phyloP scores from a whole-genome alignment of 2,797 vertebrate genomes.

The Ptychadena robeensis region DNA sequence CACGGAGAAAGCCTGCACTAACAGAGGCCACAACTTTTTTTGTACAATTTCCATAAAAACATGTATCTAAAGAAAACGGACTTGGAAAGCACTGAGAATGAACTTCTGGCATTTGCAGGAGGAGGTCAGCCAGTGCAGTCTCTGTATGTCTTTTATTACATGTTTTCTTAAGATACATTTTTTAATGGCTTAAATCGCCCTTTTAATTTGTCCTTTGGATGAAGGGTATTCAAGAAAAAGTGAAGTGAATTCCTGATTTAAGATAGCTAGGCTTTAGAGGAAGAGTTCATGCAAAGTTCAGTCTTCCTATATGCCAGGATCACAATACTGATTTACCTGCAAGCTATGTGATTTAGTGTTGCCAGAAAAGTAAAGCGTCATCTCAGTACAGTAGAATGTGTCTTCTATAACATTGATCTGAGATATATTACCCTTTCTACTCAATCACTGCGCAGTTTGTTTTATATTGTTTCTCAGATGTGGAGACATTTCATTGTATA shows the following conservation, averaged over 20 bases:
- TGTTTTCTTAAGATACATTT: not conserved
- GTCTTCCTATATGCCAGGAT: too few relatives aligned
- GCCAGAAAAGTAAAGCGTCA: not conserved
- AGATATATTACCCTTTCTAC: too few relatives aligned
- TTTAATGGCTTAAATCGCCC: not conserved
- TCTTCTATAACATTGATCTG: too few relatives aligned
- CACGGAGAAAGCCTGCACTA: not conserved
- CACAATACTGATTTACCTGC: not conserved
- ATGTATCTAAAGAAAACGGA: too few relatives aligned
- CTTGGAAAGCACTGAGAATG: too few relatives aligned
- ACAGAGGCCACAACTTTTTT: not conserved
- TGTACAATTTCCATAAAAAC: too few relatives aligned
- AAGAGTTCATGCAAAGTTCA: not conserved
- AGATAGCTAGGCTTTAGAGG: not conserved
- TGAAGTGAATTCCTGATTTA: not conserved
- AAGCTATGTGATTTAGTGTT: not conserved
- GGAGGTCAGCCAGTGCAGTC: not conserved
- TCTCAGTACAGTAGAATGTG: too few relatives aligned
- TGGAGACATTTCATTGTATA: too few relatives aligned
- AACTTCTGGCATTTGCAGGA: too few relatives aligned
- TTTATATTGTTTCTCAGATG: too few relatives aligned
- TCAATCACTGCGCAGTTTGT: too few relatives aligned
- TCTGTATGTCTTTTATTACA: not conserved
- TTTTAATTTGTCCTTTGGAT: not conserved
- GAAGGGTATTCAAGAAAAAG: not conserved